Evolutionary conservation across 2,888 invertebrate genomes (phyloP).

Genomic region (Agriopis marginaria): DNA sequence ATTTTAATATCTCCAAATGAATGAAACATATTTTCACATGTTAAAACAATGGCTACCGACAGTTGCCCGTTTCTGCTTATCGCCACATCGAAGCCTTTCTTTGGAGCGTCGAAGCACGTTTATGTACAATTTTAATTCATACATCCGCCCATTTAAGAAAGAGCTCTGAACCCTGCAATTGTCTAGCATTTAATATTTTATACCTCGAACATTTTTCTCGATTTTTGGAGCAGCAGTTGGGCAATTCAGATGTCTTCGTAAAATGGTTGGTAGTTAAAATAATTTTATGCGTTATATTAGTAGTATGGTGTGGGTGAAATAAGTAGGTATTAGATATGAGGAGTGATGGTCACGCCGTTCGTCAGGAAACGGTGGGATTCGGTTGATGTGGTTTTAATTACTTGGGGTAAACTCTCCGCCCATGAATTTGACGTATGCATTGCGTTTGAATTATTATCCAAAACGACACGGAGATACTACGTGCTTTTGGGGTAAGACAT

Average conservation of each 20-base stretch:
- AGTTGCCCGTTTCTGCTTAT: slow-evolving; percentile 75
- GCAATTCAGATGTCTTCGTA: slow-evolving; percentile 45
- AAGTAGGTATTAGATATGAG: slow-evolving; percentile 68
- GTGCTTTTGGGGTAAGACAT: too few species aligned
- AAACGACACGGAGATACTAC: too few species aligned
- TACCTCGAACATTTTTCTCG: neutral
- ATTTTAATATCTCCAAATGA: slow-evolving; percentile 68
- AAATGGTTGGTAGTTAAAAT: slow-evolving; percentile 46
- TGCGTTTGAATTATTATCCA: slow-evolving; percentile 13
- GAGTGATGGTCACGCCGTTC: slow-evolving; percentile 76
- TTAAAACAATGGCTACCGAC: slow-evolving; percentile 82
- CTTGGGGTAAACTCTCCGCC: slow-evolving; percentile 71
- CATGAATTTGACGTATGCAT: slow-evolving; percentile 43
- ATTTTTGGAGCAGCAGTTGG: slow-evolving; percentile 33
- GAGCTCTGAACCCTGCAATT: slow-evolving; percentile 44
- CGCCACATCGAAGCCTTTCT: slow-evolving; percentile 79
- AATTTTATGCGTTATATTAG: slow-evolving; percentile 63
- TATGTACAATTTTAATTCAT: slow-evolving; percentile 78
- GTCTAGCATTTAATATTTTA: slow-evolving; percentile 17
- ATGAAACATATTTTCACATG: slow-evolving; percentile 73
- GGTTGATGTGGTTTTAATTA: slow-evolving; percentile 77
- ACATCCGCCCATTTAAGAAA: slow-evolving; percentile 56
- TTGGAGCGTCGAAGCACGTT: slow-evolving; percentile 66
- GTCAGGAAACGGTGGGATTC: slow-evolving; percentile 56
- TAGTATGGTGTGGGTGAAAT: slow-evolving; percentile 44